Evolutionary conservation across 2,113 vertebrate species (phyloP).

Genomic region (Sinocyclocheilus maitianheensis): DNA sequence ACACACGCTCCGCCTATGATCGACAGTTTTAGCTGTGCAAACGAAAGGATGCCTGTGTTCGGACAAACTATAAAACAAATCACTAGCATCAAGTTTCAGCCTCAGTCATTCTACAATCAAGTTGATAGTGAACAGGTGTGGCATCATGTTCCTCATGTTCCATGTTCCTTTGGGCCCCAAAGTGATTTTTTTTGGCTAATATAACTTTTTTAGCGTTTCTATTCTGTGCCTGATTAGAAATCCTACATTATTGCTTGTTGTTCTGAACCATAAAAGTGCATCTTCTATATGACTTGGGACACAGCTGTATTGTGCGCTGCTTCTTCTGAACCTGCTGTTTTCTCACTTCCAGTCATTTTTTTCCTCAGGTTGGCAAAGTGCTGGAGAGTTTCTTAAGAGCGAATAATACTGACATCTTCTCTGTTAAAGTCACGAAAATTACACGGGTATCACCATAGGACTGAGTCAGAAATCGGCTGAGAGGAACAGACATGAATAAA

Average conservation of each 20-base stretch:
- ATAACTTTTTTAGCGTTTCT: background rate
- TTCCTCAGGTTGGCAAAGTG: background rate
- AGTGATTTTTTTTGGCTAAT: background rate
- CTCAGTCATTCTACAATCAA: background rate
- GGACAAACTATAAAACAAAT: background rate
- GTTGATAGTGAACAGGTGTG: background rate
- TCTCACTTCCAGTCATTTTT: background rate
- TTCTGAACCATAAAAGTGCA: background rate
- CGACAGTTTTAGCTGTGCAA: too few species aligned
- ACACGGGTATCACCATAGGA: background rate
- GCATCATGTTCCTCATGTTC: background rate
- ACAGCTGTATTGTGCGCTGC: background rate
- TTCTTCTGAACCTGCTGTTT: background rate
- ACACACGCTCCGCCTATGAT: too few species aligned
- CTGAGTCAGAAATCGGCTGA: background rate
- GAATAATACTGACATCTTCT: background rate
- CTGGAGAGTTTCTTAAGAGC: background rate
- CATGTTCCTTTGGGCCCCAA: background rate
- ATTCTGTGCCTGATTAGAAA: background rate
- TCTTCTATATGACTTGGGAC: background rate
- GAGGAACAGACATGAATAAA: background rate
- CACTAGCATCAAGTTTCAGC: background rate
- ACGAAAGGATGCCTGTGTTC: background rate
- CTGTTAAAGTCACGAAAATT: background rate
- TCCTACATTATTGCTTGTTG: background rate